Evolutionary conservation across 2,888 invertebrate species (phyloP), one percentile per base, ranked within the genome.

Genomic region (Rotaria magnacalcarata): DNA sequence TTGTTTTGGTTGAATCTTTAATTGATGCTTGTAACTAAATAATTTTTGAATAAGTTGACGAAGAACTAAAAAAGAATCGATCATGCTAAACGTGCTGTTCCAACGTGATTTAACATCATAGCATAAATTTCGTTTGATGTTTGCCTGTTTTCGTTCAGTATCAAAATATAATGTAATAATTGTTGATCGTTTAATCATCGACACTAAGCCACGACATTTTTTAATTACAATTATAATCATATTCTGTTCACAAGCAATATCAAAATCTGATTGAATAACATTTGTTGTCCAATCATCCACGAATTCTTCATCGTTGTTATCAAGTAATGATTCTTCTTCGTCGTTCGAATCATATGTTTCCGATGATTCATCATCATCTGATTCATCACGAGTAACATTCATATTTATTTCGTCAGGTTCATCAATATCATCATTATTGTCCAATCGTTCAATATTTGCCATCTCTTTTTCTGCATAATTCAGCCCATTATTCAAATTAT

Each of bases 81-180:
- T 41, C 75, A 75, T 75, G 5, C 3, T 21, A 75, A 21, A 75
- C 21, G 75, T 75, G 21, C 75, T 75, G 43, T 75, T 75, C 43
- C 75, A 75, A 41, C 75, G 34, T 19, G 75, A 75, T 43, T 43
- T 75, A 34, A 75, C 75, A 75, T 75, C 75, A 43, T 75, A 75
- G 11, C 75, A 41, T 75, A 43, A 75, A 21, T 75, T 75, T 41
- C 75, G 21, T 34, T 43, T 34, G 3, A 75, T 41, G 4, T 41
- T 75, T 19, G 10, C 27, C n/a, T 75, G 41, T 16, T 43, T 16
- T 24, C 21, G 19, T 43, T 75, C 75, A 43, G 16, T 43, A 43
- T 75, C 41, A 43, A 75, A 75, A 75, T 10, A 75, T 21, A 24
- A 75, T 75, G 75, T 34, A 43, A 75, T 75, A 43, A 75, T 41